Conservation (phyloP, 2,888 invertebrate species). For the Drosophila conformis region DNA sequence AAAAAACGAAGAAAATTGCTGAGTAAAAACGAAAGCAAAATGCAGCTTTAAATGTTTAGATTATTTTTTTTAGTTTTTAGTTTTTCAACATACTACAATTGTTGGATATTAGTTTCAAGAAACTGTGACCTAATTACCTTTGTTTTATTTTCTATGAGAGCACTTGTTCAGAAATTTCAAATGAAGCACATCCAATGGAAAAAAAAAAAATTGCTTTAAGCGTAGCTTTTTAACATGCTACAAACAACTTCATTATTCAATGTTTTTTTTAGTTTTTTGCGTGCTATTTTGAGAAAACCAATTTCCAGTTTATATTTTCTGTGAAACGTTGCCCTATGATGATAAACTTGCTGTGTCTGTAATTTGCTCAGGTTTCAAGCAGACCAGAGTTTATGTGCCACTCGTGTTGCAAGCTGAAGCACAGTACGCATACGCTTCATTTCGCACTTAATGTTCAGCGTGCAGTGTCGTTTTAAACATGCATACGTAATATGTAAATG, state of each 20-base stretch:
- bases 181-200: background rate
- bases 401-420: constrained; percentile 35
- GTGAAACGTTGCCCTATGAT: background rate
- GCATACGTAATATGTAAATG: constrained; percentile 35
- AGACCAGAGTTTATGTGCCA: constrained; percentile 19
- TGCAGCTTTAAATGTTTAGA: background rate
- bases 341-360: constrained; percentile 3
- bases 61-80: background rate
- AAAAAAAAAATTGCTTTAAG: background rate
- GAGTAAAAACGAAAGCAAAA: background rate
- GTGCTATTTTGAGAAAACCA: background rate
- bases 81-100: background rate
- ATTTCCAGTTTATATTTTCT: background rate
- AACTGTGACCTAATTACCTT: background rate
- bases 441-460: constrained; percentile 49
- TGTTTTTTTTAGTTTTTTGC: background rate
- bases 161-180: background rate
- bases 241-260: background rate
- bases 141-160: background rate
- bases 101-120: background rate
- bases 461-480: constrained; percentile 42
- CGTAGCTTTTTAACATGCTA: background rate
- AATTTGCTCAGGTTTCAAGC: constrained; percentile 27
- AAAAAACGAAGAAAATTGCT: background rate
- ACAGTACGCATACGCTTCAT: constrained; percentile 68